Evolutionary conservation across 2,888 invertebrate genomes (phyloP), one percentile per base, ranked within the genome.

Genomic region (Mesorhabditis belari): DNA sequence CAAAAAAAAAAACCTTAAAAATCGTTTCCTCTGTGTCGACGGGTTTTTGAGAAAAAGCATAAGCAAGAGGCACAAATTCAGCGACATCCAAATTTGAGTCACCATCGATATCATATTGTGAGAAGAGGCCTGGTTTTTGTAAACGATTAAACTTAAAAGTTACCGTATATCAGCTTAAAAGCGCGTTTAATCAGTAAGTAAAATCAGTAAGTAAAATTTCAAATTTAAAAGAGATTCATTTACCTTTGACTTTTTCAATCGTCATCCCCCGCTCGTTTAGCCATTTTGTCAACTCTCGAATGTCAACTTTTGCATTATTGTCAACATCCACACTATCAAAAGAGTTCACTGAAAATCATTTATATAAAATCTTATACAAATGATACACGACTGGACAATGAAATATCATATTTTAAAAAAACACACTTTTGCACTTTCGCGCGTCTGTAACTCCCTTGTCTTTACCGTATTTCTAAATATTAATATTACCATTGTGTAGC

Each of bases 31-130:
- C 71, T 60, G 71, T 62, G 62, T 70, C 67, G 19, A 69, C 64
- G 5, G 77, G 75, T 24, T 69, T 65, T 53, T 70, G 63, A 60
- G 66, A 67, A 58, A 78, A 61, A 44, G 71, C 73, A 53, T 70
- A 77, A 23, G 77, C 78, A 17, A 78, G 66, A 24, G 77, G 78
- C 17, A 78, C 78, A 57, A 78, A 78, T 49, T 77, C 77, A 19
- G 71, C 57, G 49, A 77, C 71, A 61, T 67, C 67, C 23, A 77
- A 62, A 19, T 65, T 62, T 6, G 69, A 69, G 60, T 76, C 71
- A 19, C 63, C 50, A 57, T 73, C 69, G 4, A 62, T 21, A 56
- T 77, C 77, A 65, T 74, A 73, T 3, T 64, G 62, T 21, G 65
- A 44, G 67, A 75, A 74, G 57, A 68, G 65, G 27, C 63, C 69